Percentiles rank a stretch among this genome's conserved stretches.
These are phyloP conservation scores for Caenorhabditis tropicalis DNA, from an alignment of 1,140 invertebrate genomes.

Conservation along the genomic window DNA sequence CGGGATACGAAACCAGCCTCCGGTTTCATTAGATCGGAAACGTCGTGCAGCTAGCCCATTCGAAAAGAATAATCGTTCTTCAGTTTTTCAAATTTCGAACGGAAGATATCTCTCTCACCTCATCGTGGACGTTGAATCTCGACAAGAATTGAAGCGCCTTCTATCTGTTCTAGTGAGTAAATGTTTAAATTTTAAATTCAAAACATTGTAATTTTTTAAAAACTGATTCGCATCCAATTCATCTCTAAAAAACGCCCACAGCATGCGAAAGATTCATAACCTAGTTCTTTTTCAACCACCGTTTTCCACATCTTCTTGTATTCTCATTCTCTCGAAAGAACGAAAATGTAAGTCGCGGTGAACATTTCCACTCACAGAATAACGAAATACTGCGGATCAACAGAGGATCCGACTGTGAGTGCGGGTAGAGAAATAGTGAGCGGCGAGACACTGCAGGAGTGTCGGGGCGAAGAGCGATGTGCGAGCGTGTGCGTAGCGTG, in stretches of 20 bases:
- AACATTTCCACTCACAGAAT: constrained; percentile 14
- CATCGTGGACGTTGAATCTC: background rate
- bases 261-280: background rate
- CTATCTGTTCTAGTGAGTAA: background rate
- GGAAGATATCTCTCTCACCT: background rate
- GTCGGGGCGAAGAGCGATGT: background rate
- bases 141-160: background rate
- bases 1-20: no score
- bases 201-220: no score
- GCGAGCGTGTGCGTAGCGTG: constrained; percentile 9
- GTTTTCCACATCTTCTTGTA: background rate
- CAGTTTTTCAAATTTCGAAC: background rate
- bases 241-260: background rate
- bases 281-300: background rate
- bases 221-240: no score
- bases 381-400: background rate
- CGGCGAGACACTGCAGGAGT: constrained; percentile 13
- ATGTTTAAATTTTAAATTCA: background rate
- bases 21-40: background rate
- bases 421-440: constrained; percentile 28
- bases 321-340: background rate
- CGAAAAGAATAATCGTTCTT: background rate
- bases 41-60: background rate
- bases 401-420: constrained; percentile 5
- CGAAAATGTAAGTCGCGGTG: background rate